Base-by-base conservation (phyloP, 2,797 vertebrate genomes). In the Synanceia verrucosa region DNA sequence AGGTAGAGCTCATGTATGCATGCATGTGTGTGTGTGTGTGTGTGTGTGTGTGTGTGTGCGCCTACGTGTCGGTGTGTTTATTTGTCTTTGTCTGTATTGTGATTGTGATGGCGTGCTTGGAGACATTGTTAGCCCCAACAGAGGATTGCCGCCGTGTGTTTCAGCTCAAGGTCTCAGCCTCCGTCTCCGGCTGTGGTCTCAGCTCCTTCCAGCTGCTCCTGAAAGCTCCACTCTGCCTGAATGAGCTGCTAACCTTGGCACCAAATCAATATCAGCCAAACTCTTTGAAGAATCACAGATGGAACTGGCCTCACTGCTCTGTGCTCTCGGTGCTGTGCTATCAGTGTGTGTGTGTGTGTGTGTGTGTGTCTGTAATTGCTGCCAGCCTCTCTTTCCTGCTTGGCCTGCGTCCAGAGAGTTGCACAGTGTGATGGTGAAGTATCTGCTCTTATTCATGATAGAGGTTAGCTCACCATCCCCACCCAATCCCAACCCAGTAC, bases 241-340 rank as follows among this genome's bases (percentile, higher is more conserved):
- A 94, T 93, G 92, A 94, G 93, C 91, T 86, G 90, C 92, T 93
- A 94, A 94, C 94, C 94, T 94, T 94, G 94, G 94, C 94, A 95
- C 91, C 93, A 94, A 95, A 95, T 95, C 94, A 94, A 95, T 95
- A 94, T 90, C 90, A 94, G 93, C 92, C 94, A 93, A 95, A 94
- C 92, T 94, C 94, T 95, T 95, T 95, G 94, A 95, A 95, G 94
- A 94, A 95, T 94, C 93, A 94, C 94, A 95, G 93, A 95, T 94
- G 94, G 94, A 95, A 94, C 90, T 88, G 84, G 89, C 90, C 88
- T 91, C 82, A 89, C 84, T 85, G 88, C 85, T 84, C 87, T 78
- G 78, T 79, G 82, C 88, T 88, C 79, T 86, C 48, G 62, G 82
- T 86, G 76, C 83, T 79, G 76, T 80, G 90, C 62, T 85, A 85